These are phyloP conservation scores for Tiliacea aurago DNA, from an alignment of 2,888 invertebrate species.

Conservation along the genomic window DNA sequence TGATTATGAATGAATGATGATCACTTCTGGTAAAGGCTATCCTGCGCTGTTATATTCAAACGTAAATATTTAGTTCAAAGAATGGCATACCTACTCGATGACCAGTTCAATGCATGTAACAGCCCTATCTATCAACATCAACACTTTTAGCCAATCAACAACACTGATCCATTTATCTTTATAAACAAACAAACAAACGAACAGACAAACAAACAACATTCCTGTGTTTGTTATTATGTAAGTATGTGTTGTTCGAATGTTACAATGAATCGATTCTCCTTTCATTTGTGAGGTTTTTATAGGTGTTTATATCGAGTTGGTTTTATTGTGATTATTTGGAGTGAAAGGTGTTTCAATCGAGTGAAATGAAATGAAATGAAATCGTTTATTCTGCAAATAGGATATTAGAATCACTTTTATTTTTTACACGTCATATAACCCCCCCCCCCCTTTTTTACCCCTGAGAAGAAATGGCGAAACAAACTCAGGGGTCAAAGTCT, in stretches of 20 bases:
- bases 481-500: no score
- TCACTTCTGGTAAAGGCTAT: no score
- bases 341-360: slow-evolving; percentile 18
- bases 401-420: no score
- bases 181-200: slow-evolving; percentile 41
- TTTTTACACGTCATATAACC: no score
- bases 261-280: slow-evolving; percentile 20
- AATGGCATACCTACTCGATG: neutral
- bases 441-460: no score
- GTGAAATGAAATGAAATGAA: no score
- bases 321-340: neutral
- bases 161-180: neutral
- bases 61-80: neutral
- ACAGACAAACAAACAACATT: slow-evolving; percentile 34
- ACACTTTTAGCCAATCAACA: slow-evolving; percentile 22
- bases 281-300: neutral
- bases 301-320: slow-evolving; percentile 12
- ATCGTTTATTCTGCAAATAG: no score
- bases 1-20: no score
- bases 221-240: slow-evolving; percentile 48
- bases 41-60: no score
- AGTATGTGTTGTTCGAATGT: slow-evolving; percentile 6
- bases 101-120: neutral
- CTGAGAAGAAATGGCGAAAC: no score
- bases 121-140: slow-evolving; percentile 1